These are phyloP conservation scores for Agonopterix heracliana DNA, from an alignment of 2,888 invertebrate species.

Conservation along the genomic window DNA sequence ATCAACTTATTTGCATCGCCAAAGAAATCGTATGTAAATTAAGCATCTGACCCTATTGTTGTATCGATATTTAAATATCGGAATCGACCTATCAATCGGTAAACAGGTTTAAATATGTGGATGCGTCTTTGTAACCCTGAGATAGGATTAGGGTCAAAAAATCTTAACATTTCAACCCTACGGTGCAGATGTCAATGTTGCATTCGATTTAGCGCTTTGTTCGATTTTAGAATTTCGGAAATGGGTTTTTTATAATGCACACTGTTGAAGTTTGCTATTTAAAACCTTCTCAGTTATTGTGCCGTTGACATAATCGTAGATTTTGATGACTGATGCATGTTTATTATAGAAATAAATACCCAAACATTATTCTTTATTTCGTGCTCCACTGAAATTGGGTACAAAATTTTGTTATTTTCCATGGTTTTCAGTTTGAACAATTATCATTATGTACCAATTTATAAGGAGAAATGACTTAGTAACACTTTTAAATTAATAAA, in stretches of 20 bases:
- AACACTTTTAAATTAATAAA: too few species aligned
- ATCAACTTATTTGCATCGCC: constrained; percentile 59
- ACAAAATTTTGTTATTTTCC: too few species aligned
- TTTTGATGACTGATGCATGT: constrained; percentile 1
- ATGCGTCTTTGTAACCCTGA: constrained; percentile 46
- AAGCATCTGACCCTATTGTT: constrained; percentile 52
- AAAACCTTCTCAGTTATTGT: constrained; percentile 13
- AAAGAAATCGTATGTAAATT: constrained; percentile 71
- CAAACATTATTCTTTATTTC: not conserved
- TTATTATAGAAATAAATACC: not conserved
- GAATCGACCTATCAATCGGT: constrained; percentile 63
- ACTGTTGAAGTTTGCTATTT: constrained; percentile 31
- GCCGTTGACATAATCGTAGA: constrained; percentile 12
- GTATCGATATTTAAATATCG: constrained; percentile 56
- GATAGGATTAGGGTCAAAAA: constrained; percentile 66
- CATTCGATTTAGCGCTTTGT: constrained; percentile 51
- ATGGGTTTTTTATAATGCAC: constrained; percentile 58
- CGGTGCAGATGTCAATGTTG: constrained; percentile 61
- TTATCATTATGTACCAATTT: too few species aligned
- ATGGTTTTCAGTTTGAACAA: too few species aligned
- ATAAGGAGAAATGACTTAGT: too few species aligned
- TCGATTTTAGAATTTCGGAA: constrained; percentile 46
- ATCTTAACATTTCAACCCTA: constrained; percentile 27
- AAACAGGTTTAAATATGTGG: constrained; percentile 67
- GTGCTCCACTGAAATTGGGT: not conserved